Base-by-base conservation (phyloP, 2,113 vertebrate genomes). In the Leptodactylus fuscus region DNA sequence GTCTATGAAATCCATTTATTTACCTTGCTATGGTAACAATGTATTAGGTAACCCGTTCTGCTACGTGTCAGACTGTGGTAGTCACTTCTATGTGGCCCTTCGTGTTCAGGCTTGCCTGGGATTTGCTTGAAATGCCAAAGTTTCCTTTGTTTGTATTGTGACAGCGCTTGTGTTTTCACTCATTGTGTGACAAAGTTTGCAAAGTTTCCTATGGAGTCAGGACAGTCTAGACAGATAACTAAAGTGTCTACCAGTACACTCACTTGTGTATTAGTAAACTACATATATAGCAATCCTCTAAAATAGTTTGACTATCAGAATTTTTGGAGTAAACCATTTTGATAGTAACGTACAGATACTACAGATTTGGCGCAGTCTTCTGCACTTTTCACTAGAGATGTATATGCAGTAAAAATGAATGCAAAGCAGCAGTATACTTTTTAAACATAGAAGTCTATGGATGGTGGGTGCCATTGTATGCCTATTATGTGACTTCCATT, bases 1-100 rank as follows among this genome's bases (percentile, higher is more conserved):
- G 5, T 48, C 10, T 34, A 18, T 34, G 27, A 34, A 60, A 27
- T 11, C 0, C 29, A 5, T 32, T 16, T 24, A 58, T 16, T 15
- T 16, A 49, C 5, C 48, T 55, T 78, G 11, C 76, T 38, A 78
- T 78, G 76, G 76, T 78, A 46, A 78, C 49, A 36, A 7, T 78
- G 27, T 41, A 79, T 27, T 51, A 22, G 58, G 51, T 58, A 41
- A 79, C 32, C 18, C 24, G 51, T 36, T 36, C 18, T 78, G 32
- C 3, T 79, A 79, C 36, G 34, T 78, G 75, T 36, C 49, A 53
- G 75, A 29, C 49, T 77, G 24, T 27, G 22, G 73, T 29, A 51
- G 46, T 77, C 27, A 41, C 36, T 60, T 2, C 13, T 34, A 38
- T 24, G 22, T 78, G 32, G 12, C 32, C 1, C 22, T 79, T 34